Evolutionary conservation across 1,140 invertebrate genomes (phyloP), one percentile per base, ranked within the genome.

Genomic region (Cotesia typhae): DNA sequence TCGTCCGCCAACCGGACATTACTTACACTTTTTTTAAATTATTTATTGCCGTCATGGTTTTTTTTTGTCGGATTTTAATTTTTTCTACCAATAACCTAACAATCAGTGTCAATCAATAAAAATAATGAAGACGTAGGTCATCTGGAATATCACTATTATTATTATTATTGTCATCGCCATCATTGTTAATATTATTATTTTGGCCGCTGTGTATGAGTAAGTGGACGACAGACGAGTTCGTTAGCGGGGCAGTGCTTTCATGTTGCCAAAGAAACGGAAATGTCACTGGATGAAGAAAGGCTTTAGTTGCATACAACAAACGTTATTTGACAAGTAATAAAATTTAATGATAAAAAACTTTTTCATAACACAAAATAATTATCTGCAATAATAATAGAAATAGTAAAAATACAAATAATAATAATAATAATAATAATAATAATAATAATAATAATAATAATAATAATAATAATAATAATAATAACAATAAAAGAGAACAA

Each of bases 51-150:
- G 9, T 55, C 28, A 7, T 67, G 9, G 51, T 67, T 67, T 36
- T 67, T 17, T 17, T 35, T 6, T 35, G 17, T 36, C 10, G 20
- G 47, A 10, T 28, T 10, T 55, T 41, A 41, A 38, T 36, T 36
- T 55, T 41, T 59, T 57, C 35, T 36, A 38, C 20, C 36, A 38
- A 37, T 52, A 12, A 6, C 35, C 4, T 37, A 6, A 65, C 71
- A 72, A 72, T 72, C 71, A 72, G 71, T 61, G 71, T 72, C 71
- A 72, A 72, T 72, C 71, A 72, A 72, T 72, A 67, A 72, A 72
- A 67, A 72, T 72, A 72, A 72, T 72, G 71, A 67, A 67, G 71
- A 72, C 64, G 41, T 28, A 35, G 65, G 64, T 61, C 64, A 72
- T 67, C 38, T 72, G 41, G 65, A 57, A 67, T 57, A 41, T 67